Evolutionary conservation across 2,797 vertebrate genomes (phyloP), one percentile per base, ranked within the genome.

Genomic region (Tapirus indicus): DNA sequence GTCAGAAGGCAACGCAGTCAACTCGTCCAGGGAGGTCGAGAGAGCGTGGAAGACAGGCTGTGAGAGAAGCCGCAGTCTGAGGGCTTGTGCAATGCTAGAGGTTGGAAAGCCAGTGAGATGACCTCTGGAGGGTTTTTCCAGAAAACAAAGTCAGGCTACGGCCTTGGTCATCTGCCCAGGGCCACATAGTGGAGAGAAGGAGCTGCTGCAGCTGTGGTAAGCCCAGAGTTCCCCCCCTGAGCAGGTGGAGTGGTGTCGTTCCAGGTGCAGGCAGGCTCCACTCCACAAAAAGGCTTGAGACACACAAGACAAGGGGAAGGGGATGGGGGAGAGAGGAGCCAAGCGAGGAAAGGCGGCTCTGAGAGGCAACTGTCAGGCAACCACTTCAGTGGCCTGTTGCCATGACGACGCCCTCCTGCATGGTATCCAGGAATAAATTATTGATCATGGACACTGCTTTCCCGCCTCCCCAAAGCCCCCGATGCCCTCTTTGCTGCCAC

Each of bases 351-450:
- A 54, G 77, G 75, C 74, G 5, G 74, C 64, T 64, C 80, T 44
- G 85, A 88, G 88, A 92, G 92, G 88, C 44, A 54, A 88, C 77
- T 56, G 88, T n/a, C 92, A 88, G 93, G 94, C 88, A 72, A 25
- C 89, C 44, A 4, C 21, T 4, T 35, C 1, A 89, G 86, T 1
- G 18, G 16, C 64, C 78, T 54, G 97, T 97, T 96, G 52, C 92
- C 95, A 97, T 97, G 95, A 79, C 96, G 18, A 98, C 69, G 5
- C 49, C 94, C 91, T 97, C 95, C 82, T 85, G 96, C 74, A 0
- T 69, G 88, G 60, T 58, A 93, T 66, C 93, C 95, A 47, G 90
- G 88, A 97, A 98, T 98, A 94, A 94, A 98, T 98, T 97, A 97
- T 97, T 98, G 97, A 98, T 98, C 6, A 1, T 0, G 54, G 95